Evolutionary conservation across 35 echinoderm and acorn worm genomes (phyloP).

Genomic region (Anneissia japonica): DNA sequence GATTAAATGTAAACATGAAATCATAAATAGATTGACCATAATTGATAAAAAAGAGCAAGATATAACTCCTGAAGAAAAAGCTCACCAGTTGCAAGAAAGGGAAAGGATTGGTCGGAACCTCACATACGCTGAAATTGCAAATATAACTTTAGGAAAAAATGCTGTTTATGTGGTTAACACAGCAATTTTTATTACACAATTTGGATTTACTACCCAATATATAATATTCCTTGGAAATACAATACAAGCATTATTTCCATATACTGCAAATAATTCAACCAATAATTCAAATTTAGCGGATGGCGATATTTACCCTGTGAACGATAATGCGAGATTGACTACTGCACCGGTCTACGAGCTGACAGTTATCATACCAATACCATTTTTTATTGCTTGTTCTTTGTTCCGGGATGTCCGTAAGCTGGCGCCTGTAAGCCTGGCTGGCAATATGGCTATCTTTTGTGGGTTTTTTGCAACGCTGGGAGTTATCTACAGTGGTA

Average conservation of each 20-base stretch:
- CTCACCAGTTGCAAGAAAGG: not conserved
- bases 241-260: constrained; percentile 44
- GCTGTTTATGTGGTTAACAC: constrained; percentile 46
- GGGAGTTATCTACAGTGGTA: not conserved
- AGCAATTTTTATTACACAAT: constrained; percentile 70
- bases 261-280: not conserved
- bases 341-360: constrained; percentile 14
- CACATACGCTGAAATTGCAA: constrained; percentile 70
- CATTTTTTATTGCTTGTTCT: constrained; percentile 60
- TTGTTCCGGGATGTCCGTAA: constrained; percentile 57
- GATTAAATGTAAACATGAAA: constrained; percentile 79
- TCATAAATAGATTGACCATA: constrained; percentile 15
- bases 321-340: not conserved
- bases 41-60: constrained; percentile 16
- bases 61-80: constrained; percentile 1
- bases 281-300: not conserved
- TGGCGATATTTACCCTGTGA: not conserved
- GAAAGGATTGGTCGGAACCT: constrained; percentile 42
- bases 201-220: constrained; percentile 83
- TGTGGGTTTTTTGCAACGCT: constrained; percentile 34
- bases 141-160: constrained; percentile 34
- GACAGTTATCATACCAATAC: constrained; percentile 57
- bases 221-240: constrained; percentile 89
- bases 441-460: constrained; percentile 58
- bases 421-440: constrained; percentile 54